Percentiles rank a stretch among this genome's conserved stretches.
These are phyloP conservation scores for Symphodus melops DNA, from an alignment of 2,113 vertebrate genomes.

Conservation along the genomic window DNA sequence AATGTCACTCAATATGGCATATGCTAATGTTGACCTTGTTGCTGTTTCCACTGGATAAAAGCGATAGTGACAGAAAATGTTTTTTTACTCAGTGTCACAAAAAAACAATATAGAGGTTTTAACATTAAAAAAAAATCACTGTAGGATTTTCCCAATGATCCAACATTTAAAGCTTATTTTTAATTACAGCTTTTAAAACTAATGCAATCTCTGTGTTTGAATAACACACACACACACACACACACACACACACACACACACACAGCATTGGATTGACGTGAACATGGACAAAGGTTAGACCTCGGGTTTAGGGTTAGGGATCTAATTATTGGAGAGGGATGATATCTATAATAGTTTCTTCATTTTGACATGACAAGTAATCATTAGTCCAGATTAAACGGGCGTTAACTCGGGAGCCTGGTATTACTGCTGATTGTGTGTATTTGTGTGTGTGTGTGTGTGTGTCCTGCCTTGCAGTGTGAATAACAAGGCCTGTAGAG, in stretches of 20 bases:
- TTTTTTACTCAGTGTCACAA: background rate
- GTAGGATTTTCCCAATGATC: too few relatives aligned
- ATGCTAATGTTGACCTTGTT: constrained; percentile 37
- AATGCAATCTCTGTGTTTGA: background rate
- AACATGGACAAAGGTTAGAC: constrained; percentile 34
- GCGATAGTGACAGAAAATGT: background rate
- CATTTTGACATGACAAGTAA: constrained; percentile 20
- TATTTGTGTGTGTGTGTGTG: background rate
- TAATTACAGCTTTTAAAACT: background rate
- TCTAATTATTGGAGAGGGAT: constrained; percentile 34
- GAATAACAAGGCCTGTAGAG: background rate
- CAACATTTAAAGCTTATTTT: too few relatives aligned
- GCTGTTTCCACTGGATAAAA: background rate
- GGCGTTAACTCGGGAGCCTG: background rate
- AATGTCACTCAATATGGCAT: constrained; percentile 33
- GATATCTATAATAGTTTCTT: constrained; percentile 23
- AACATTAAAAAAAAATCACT: background rate
- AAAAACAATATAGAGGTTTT: background rate
- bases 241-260: background rate
- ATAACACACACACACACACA: too few relatives aligned
- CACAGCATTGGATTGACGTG: background rate
- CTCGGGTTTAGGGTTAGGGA: constrained; percentile 8
- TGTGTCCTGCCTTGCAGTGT: too few relatives aligned
- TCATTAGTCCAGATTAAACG: constrained; percentile 20
- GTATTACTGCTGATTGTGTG: background rate